These are phyloP conservation scores for Apostichopus leukothele DNA, from an alignment of 53 echinoderm and acorn worm genomes.

Conservation along the genomic window DNA sequence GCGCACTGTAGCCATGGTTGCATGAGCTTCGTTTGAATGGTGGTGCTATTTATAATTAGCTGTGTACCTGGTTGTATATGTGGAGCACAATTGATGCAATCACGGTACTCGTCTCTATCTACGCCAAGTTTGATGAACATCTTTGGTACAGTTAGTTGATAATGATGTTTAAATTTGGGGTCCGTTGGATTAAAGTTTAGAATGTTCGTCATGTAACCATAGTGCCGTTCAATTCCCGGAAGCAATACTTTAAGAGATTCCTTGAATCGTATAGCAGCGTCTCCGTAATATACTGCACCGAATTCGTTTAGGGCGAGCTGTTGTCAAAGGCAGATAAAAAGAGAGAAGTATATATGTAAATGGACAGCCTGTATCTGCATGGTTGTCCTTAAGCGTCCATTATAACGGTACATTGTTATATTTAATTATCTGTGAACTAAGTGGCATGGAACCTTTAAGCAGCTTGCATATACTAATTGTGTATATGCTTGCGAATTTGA, in stretches of 20 bases:
- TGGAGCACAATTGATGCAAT: constrained; percentile 13
- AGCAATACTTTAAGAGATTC: constrained; percentile 18
- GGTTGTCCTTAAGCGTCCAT: not conserved
- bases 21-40: constrained; percentile 33
- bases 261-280: constrained; percentile 25
- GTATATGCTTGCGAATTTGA: not conserved
- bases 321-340: not conserved
- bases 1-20: constrained; percentile 30
- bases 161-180: constrained; percentile 4
- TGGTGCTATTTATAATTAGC: constrained; percentile 38
- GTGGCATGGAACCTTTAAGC: not conserved
- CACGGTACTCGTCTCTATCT: not conserved
- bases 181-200: constrained; percentile 22
- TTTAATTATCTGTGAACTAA: not conserved
- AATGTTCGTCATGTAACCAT: constrained; percentile 25
- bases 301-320: constrained; percentile 25
- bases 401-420: not conserved
- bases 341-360: no score
- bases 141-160: constrained; percentile 10
- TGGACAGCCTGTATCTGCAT: no score
- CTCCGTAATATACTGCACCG: constrained; percentile 40
- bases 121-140: constrained; percentile 29
- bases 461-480: not conserved
- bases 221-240: constrained; percentile 37
- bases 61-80: constrained; percentile 36